Conservation (phyloP, 2,888 invertebrate species). For the Xylota segnis region DNA sequence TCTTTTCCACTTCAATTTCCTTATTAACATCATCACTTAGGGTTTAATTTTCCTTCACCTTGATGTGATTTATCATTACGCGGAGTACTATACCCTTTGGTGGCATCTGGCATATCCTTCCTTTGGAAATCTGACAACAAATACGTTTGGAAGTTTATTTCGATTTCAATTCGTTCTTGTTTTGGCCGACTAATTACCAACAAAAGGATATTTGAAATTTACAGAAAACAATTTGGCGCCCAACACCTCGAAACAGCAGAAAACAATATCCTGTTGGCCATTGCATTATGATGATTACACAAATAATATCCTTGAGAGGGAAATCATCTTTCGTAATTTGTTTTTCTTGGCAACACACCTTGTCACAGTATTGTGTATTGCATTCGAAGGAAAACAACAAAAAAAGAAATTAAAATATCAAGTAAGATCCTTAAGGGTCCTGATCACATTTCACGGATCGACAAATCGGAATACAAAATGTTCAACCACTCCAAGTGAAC, state of each 20-base stretch:
- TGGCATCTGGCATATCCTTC: background rate
- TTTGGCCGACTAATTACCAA: conserved; percentile 49
- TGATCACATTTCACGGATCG: conserved; percentile 71
- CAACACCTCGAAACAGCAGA: conserved; percentile 26
- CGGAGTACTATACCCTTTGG: conserved; percentile 11
- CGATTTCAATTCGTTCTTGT: conserved; percentile 29
- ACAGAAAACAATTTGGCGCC: conserved; percentile 62
- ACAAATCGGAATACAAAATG: conserved; percentile 26
- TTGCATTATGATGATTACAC: conserved; percentile 55
- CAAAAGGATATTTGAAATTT: conserved; percentile 73
- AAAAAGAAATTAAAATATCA: background rate
- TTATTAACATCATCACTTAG: conserved; percentile 6
- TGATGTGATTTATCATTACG: conserved; percentile 2
- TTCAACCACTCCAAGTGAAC: conserved; percentile 24
- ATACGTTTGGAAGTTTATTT: conserved; percentile 35
- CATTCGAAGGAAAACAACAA: background rate
- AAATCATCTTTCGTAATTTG: conserved; percentile 70
- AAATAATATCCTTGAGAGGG: conserved; percentile 73
- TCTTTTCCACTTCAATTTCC: conserved; percentile 51
- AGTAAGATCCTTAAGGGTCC: conserved; percentile 57
- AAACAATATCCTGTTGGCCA: conserved; percentile 72
- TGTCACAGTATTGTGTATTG: background rate
- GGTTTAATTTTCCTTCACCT: background rate
- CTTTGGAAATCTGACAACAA: conserved; percentile 11
- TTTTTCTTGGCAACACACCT: conserved; percentile 54